Conservation (phyloP, 2,888 invertebrate species). For the Leptopilina myrica region DNA sequence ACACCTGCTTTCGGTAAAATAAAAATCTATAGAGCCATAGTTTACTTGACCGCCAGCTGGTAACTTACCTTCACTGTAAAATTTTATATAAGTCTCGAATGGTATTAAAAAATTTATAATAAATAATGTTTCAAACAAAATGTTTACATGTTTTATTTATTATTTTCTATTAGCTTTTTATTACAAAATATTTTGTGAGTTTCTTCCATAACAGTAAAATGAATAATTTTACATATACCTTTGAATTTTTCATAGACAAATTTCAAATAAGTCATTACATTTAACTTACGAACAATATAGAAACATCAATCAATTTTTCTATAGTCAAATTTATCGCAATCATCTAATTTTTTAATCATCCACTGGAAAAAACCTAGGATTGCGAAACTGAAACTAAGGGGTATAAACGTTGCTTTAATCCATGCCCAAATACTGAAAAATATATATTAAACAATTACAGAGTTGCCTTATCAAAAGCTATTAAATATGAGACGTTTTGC, state of each 20-base stretch:
- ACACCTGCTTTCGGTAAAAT: no score
- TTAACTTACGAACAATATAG: no score
- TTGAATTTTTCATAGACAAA: not conserved
- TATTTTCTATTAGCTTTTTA: not conserved
- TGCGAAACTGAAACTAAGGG: constrained; percentile 88
- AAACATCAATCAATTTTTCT: constrained; percentile 10
- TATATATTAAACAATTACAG: not conserved
- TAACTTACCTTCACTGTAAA: no score
- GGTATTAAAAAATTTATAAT: not conserved
- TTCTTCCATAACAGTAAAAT: not conserved
- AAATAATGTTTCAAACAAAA: not conserved
- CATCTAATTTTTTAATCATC: constrained; percentile 85
- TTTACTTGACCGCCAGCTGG: no score
- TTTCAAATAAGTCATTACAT: no score
- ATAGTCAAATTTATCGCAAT: constrained; percentile 62
- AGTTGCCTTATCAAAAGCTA: no score
- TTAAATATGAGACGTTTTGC: no score
- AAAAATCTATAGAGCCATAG: no score
- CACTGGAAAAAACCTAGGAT: constrained; percentile 88
- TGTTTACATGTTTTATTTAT: not conserved
- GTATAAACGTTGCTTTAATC: constrained; percentile 87
- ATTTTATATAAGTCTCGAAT: not conserved
- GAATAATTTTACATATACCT: not conserved
- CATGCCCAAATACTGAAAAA: constrained; percentile 83
- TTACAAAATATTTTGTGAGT: not conserved